Base-by-base conservation (phyloP, 2,888 invertebrate species). In the Venusia cambrica region DNA sequence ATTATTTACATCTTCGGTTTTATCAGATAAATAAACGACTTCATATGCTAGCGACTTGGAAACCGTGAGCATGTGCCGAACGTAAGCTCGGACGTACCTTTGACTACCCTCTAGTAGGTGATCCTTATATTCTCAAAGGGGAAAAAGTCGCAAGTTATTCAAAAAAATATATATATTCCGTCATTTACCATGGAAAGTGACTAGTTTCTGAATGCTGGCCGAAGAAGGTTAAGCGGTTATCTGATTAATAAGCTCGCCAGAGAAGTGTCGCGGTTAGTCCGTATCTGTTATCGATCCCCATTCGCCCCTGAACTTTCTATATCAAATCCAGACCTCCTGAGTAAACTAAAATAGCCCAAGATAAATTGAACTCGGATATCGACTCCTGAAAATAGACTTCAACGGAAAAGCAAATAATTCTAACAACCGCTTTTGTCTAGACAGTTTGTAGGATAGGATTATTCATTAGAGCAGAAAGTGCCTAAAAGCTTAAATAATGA, bases 181-280 rank as follows among this genome's bases (percentile, higher is more conserved):
- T n/a, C n/a, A n/a, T n/a, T n/a, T n/a, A n/a, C n/a, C n/a, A n/a
- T n/a, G n/a, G 45, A 54, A 42, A 52, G 49, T 47, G 58, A 54
- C 42, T 50, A 50, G 48, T 53, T 59, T 66, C 62, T 58, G 59
- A 57, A 48, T 57, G 52, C 50, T 56, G 51, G 43, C 46, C 62
- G 73, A 73, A 77, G 78, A 59, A 56, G 37, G 61, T 63, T 76
- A 78, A 77, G 63, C 45, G 36, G 50, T 74, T 75, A 80, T 83
- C 76, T 64, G 72, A 76, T 78, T 80, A 79, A 76, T 79, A 73
- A 73, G 75, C 54, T 75, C 76, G 73, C 46, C 45, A 57, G 50
- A 57, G 48, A 53, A 59, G 52, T 55, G 62, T 57, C 51, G 53
- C 51, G 53, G 49, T 54, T 45, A 51, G 48, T 34, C 39, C 47